phyloP scores from a whole-genome alignment of 2,888 invertebrate genomes.

The Pyrocoelia pectoralis region DNA sequence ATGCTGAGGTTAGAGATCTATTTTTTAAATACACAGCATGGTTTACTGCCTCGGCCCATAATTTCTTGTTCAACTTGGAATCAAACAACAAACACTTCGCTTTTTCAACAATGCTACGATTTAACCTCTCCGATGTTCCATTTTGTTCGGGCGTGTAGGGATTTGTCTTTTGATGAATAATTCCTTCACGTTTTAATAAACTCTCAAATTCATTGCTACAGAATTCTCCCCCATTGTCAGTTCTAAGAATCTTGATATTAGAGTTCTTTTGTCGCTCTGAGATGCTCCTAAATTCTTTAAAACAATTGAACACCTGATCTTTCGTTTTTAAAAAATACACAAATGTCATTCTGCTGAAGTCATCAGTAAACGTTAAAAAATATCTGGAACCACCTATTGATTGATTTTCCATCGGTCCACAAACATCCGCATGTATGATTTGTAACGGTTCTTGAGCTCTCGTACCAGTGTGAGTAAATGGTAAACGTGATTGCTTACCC shows the following conservation, averaged over 20 bases:
- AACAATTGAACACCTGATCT: background rate
- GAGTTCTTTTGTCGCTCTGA: conserved; percentile 19
- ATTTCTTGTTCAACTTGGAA: conserved; percentile 36
- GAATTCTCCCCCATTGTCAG: background rate
- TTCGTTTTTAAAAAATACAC: background rate
- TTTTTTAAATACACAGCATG: conserved; percentile 41
- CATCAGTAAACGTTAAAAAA: background rate
- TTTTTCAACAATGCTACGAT: conserved; percentile 44
- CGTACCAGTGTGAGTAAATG: background rate
- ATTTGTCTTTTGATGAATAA: conserved; percentile 46
- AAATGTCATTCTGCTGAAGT: background rate
- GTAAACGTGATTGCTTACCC: background rate
- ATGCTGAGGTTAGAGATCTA: background rate
- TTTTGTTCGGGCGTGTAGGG: conserved; percentile 48
- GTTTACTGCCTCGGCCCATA: conserved; percentile 20
- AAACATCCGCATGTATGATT: conserved; percentile 30
- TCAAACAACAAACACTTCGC: conserved; percentile 44
- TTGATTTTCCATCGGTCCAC: conserved; percentile 30
- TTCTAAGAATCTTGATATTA: conserved; percentile 36
- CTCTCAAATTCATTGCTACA: background rate
- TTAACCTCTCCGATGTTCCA: conserved; percentile 43
- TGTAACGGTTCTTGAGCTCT: background rate
- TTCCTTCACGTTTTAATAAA: conserved; percentile 13
- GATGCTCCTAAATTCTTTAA: background rate
- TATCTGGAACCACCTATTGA: background rate